Evolutionary conservation across 2,113 vertebrate genomes (phyloP).

Genomic region (Sarotherodon lohbergeri): DNA sequence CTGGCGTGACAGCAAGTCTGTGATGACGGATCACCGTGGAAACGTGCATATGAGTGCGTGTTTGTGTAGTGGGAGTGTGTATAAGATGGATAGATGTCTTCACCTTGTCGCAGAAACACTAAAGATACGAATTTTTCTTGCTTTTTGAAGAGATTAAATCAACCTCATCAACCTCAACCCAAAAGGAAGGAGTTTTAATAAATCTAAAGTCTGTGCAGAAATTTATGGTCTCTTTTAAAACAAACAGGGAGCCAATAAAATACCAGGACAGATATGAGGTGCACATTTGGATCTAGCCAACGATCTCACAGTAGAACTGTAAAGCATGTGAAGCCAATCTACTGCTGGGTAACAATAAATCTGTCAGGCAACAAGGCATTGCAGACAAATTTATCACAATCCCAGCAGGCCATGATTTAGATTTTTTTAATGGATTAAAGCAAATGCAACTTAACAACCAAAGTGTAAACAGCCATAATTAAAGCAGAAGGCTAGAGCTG

Average conservation of each 20-base stretch:
- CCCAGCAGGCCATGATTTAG: not conserved
- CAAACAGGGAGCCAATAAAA: not conserved
- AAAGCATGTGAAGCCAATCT: not conserved
- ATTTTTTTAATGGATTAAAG: not conserved
- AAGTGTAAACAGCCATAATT: not conserved
- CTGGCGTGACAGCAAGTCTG: not conserved
- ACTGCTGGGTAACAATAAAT: not conserved
- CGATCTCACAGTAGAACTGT: not conserved
- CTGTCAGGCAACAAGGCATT: not conserved
- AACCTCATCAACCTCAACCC: not conserved
- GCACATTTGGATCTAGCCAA: not conserved
- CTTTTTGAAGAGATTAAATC: not conserved
- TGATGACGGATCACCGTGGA: constrained; percentile 2
- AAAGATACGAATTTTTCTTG: not conserved
- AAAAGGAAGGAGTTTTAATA: not conserved
- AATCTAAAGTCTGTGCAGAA: not conserved
- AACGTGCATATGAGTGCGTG: not conserved
- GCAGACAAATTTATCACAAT: not conserved
- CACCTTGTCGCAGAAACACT: not conserved
- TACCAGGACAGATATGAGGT: not conserved
- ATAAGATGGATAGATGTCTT: not conserved
- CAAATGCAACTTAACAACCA: not conserved
- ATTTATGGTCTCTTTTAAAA: not conserved
- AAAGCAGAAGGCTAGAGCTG: not conserved
- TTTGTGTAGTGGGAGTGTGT: not conserved